Conservation (phyloP, 1,140 invertebrate genomes). For the Hestina assimilis region DNA sequence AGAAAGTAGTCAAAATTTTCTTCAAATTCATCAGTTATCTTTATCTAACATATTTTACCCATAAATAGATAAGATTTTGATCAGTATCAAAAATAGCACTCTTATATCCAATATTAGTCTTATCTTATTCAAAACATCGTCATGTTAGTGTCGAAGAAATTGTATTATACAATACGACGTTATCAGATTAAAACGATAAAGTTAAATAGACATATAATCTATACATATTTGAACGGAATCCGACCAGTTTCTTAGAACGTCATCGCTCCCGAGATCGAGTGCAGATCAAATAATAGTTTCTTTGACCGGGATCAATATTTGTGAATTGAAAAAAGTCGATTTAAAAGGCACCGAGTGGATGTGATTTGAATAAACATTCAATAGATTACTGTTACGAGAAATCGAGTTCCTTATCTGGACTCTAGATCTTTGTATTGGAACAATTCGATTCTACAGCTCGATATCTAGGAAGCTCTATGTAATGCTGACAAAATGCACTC, state of each 20-base stretch:
- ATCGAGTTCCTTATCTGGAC: conserved; percentile 27
- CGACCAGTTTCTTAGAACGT: conserved; percentile 34
- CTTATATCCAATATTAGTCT: too few relatives aligned
- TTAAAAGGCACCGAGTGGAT: conserved; percentile 32
- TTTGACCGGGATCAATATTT: conserved; percentile 43
- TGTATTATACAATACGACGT: not conserved
- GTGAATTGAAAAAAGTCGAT: conserved; percentile 33
- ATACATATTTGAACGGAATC: conserved; percentile 1
- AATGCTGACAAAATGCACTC: conserved; percentile 11
- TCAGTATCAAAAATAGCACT: too few relatives aligned
- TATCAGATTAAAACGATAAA: conserved; percentile 12
- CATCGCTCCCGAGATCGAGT: conserved; percentile 36
- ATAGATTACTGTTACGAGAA: conserved; percentile 30
- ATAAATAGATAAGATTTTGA: too few relatives aligned
- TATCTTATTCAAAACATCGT: too few relatives aligned
- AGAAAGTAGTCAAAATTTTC: too few relatives aligned
- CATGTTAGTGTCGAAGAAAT: not conserved
- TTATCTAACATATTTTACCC: too few relatives aligned
- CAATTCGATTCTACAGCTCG: conserved; percentile 18
- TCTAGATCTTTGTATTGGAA: conserved; percentile 14
- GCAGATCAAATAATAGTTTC: conserved; percentile 42
- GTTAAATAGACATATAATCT: not conserved
- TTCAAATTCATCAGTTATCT: too few relatives aligned
- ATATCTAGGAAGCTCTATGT: conserved; percentile 10
- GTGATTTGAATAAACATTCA: conserved; percentile 46